Base-by-base conservation (phyloP, 1,140 invertebrate genomes). In the Drosophila rufa region DNA sequence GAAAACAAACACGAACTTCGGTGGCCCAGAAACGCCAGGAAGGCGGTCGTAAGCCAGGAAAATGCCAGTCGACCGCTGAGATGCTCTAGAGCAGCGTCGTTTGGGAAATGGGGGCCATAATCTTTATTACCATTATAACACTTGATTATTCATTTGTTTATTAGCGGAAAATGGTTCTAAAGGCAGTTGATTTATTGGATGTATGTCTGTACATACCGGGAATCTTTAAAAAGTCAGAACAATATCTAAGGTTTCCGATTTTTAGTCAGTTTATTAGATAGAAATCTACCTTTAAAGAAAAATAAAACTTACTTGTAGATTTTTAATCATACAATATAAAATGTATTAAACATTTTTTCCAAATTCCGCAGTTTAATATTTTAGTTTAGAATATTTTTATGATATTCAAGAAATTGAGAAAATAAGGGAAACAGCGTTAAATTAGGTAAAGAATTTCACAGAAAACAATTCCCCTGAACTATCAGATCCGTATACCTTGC, bases 1-100 rank as follows among this genome's bases (percentile, higher is more conserved):
- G 82, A 90, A 87, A 87, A 74, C 77, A 90, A 90, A 90, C 80
- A 89, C 74, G 76, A 80, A 87, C 65, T 53, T 77, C 42, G 66
- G 38, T 69, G 65, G 75, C 65, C 74, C 75, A 78, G 57, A 80
- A 73, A 74, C 38, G 62, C 55, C 47, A 65, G 55, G 55, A 81
- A 71, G 33, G 53, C 60, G 69, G 30, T 47, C 15, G 7, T 48
- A 58, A 46, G 33, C 9, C 12, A 56, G n/a, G 43, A 30, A 43
- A 68, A 14, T 17, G 46, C 51, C 51, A 53, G 50, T 50, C 74
- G 75, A 77, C 45, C 15, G 22, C 42, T 36, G 14, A n/a, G 42
- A 68, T 78, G 64, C 75, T 43, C 75, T 78, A 14, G 40, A 56
- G 25, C 36, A 0, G 36, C 53, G 15, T 55, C 8, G 15, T 8